phyloP scores from a whole-genome alignment of 2,113 vertebrate genomes.

The Hoplias malabaricus region DNA sequence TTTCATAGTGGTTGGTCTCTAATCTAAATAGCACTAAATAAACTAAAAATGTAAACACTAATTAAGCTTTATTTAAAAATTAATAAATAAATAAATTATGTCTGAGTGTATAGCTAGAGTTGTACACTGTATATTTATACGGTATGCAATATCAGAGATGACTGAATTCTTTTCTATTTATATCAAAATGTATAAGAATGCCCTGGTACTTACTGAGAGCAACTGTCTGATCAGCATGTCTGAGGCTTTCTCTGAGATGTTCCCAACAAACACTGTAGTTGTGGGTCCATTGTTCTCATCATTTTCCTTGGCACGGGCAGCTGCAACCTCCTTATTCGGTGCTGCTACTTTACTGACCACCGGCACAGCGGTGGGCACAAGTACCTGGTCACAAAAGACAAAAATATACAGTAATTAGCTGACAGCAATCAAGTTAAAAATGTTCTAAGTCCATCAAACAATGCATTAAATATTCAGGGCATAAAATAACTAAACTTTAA shows the following conservation, averaged over 20 bases:
- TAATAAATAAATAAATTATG: neutral
- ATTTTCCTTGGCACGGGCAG: constrained; percentile 80
- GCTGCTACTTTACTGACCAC: constrained; percentile 92
- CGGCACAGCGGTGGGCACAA: constrained; percentile 85
- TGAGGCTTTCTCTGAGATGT: constrained; percentile 98
- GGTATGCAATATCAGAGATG: too few relatives aligned
- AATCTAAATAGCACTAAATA: too few relatives aligned
- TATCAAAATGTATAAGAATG: neutral
- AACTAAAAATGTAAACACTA: neutral
- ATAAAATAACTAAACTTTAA: too few relatives aligned
- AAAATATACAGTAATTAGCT: neutral
- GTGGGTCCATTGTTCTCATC: constrained; percentile 92
- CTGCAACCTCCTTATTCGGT: constrained; percentile 81
- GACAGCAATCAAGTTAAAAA: too few relatives aligned
- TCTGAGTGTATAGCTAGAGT: too few relatives aligned
- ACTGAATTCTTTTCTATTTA: too few relatives aligned
- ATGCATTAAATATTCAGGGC: too few relatives aligned
- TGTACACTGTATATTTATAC: too few relatives aligned
- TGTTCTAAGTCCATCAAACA: too few relatives aligned
- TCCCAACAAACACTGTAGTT: constrained; percentile 97
- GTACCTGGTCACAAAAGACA: constrained; percentile 71
- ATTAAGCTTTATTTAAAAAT: neutral
- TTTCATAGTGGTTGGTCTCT: too few relatives aligned
- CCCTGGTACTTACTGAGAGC: constrained; percentile 83
- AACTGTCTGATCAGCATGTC: constrained; percentile 98